phyloP scores from a whole-genome alignment of 2,113 vertebrate species.

The Siniperca chuatsi region DNA sequence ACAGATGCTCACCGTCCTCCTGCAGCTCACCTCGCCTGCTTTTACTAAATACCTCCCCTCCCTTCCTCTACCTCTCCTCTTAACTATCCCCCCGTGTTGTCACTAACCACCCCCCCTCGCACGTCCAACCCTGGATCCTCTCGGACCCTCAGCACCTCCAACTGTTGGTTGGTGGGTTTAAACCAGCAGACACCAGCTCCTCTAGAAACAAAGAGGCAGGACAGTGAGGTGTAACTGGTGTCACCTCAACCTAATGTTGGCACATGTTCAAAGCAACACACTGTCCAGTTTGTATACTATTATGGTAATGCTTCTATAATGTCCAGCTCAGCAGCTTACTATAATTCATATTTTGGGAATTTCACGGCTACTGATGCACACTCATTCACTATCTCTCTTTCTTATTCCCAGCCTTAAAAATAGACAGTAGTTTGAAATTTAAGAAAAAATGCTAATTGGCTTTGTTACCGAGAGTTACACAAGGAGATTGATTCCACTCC shows the following conservation, averaged over 20 bases:
- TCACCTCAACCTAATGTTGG: slow-evolving; percentile 20
- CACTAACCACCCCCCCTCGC: slow-evolving; percentile 59
- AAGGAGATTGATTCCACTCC: neutral
- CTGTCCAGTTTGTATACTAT: neutral
- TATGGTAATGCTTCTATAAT: neutral
- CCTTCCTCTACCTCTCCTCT: slow-evolving; percentile 36
- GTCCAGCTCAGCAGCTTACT: neutral
- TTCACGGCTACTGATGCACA: neutral
- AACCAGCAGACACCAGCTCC: slow-evolving; percentile 23
- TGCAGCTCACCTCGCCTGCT: slow-evolving; percentile 68
- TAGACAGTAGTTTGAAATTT: neutral
- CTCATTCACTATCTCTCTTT: neutral
- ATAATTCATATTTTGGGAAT: neutral
- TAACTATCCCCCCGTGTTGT: slow-evolving; percentile 48
- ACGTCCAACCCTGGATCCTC: slow-evolving; percentile 32
- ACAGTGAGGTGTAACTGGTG: slow-evolving; percentile 9
- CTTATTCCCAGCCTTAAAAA: neutral
- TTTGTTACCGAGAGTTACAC: neutral
- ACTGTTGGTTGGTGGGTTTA: slow-evolving; percentile 29
- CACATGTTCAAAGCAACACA: slow-evolving; percentile 4
- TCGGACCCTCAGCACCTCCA: slow-evolving; percentile 17
- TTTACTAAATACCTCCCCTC: slow-evolving; percentile 52
- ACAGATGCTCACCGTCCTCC: slow-evolving; percentile 35
- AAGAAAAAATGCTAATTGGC: neutral
- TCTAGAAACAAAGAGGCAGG: slow-evolving; percentile 24